Base-by-base conservation (phyloP, 2,888 invertebrate species). In the Lasioglossum lativentre region DNA sequence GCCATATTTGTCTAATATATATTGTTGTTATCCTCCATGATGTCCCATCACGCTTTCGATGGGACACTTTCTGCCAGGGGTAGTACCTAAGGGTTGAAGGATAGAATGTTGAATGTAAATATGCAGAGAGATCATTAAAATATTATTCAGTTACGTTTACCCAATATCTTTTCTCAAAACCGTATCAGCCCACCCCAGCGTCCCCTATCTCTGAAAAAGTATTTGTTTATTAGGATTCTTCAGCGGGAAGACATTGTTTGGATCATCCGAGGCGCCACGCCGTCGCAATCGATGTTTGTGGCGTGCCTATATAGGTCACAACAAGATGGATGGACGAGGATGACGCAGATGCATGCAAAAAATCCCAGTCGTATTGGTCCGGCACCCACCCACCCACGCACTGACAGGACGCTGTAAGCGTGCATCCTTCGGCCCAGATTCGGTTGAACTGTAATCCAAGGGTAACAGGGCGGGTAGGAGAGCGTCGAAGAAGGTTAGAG, bases 341-440 rank as follows among this genome's bases (percentile, higher is more conserved):
- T 85, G 87, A 88, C 87, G 87, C 78, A 87, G 73, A 77, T 78
- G 23, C 76, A 34, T 72, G 70, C 23, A 86, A 83, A 81, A 68
- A 68, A 52, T 75, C 59, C 30, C 56, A 27, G 63, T 19, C 6
- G 56, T 86, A 40, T 73, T 82, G 78, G 72, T 42, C 73, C 77
- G 75, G 70, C 84, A 78, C 86, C 83, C 83, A 78, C 86, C 83
- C 83, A 87, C 86, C 74, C 75, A 52, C 45, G 10, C 34, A 23
- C 63, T 42, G 73, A 59, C 19, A 2, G n/a, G n/a, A 82, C 74
- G 23, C 23, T 68, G 68, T 34, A 68, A 19, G 38, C 38, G 68
- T 23, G 38, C 38, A 68, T 68, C 68, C 68, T 68, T 68, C 34
- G 68, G 38, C 12, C n/a, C 68, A n/a, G 68, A 68, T 68, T 68